Evolutionary conservation across 2,888 invertebrate genomes (phyloP).

Genomic region (Plagiodera versicolora): DNA sequence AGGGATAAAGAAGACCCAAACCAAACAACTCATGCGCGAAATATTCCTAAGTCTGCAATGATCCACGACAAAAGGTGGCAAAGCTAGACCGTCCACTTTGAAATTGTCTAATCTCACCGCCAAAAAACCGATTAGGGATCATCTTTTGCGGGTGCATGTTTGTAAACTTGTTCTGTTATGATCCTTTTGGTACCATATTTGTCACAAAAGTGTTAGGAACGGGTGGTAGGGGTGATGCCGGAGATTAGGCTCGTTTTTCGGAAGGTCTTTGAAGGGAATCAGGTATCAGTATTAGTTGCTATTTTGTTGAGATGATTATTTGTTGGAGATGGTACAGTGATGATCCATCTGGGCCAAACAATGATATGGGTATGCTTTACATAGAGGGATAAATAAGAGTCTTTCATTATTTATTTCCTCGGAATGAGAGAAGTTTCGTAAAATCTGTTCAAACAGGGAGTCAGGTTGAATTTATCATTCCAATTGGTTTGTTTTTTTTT

Average conservation of each 20-base stretch:
- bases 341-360: not conserved
- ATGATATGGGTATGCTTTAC: no score
- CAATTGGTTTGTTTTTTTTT: no score
- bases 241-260: conserved; percentile 8
- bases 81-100: conserved; percentile 23
- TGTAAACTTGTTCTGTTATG: conserved; percentile 35
- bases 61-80: conserved; percentile 15
- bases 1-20: not conserved
- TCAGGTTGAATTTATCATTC: no score
- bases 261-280: not conserved
- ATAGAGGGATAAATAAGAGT: no score
- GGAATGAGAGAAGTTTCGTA: no score
- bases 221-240: conserved; percentile 9
- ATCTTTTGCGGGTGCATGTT: conserved; percentile 32
- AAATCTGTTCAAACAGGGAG: no score
- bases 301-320: not conserved
- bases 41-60: conserved; percentile 2
- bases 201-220: conserved; percentile 20
- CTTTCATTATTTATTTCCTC: no score
- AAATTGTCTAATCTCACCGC: conserved; percentile 20
- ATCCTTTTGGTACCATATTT: conserved; percentile 32
- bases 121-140: conserved; percentile 28
- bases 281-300: conserved; percentile 1
- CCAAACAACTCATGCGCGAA: conserved; percentile 5
- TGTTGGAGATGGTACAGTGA: not conserved